A percentile compares a stretch with the other conserved stretches of the same genome.
phyloP scores from a whole-genome alignment of 2,888 invertebrate genomes.

The Acanthosepion esculentum region DNA sequence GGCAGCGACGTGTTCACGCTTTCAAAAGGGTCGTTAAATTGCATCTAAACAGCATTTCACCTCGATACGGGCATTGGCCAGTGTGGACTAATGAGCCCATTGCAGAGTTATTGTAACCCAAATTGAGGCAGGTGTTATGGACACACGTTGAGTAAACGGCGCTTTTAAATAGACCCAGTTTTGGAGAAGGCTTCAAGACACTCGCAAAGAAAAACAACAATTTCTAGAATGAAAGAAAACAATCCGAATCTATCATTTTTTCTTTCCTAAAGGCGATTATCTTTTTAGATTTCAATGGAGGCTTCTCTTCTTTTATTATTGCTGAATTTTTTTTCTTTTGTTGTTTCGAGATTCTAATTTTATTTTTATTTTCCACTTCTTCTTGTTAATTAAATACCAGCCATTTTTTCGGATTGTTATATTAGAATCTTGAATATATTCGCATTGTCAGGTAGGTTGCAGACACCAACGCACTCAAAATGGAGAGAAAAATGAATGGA shows the following conservation, averaged over 20 bases:
- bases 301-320: neutral
- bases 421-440: neutral
- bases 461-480: neutral
- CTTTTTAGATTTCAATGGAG: neutral
- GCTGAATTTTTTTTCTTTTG: neutral
- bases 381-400: neutral
- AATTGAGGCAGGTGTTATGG: neutral
- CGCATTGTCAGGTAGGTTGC: neutral
- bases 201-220: neutral
- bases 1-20: neutral
- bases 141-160: constrained; percentile 33
- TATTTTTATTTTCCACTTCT: neutral
- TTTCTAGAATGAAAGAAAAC: neutral
- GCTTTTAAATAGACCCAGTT: neutral
- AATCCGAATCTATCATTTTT: neutral
- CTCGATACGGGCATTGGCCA: constrained; percentile 2
- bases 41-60: neutral
- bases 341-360: too few species aligned
- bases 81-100: neutral
- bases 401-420: neutral
- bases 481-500: neutral
- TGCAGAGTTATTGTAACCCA: neutral
- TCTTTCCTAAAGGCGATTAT: neutral
- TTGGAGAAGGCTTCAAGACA: neutral
- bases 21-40: constrained; percentile 7